Conservation (phyloP, 2,888 invertebrate genomes). For the Plebejus anna region DNA sequence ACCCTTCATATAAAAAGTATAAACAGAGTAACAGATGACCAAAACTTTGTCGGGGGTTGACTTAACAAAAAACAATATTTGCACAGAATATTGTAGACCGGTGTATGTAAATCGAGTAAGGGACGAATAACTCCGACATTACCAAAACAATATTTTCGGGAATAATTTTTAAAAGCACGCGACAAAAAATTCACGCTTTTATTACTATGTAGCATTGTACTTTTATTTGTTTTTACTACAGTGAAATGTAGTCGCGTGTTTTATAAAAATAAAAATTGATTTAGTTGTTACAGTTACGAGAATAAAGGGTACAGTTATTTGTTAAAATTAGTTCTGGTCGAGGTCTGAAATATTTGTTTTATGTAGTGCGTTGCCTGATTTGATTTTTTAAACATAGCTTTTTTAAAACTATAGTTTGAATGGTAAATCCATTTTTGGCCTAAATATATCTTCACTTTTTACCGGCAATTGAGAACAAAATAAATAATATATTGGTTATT, state of each 20-base stretch:
- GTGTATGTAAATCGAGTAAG: slow-evolving; percentile 7
- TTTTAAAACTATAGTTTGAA: not conserved
- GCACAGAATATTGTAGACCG: not conserved
- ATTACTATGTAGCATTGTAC: slow-evolving; percentile 18
- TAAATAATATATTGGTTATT: too few species aligned
- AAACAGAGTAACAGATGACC: slow-evolving; percentile 8
- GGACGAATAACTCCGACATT: not conserved
- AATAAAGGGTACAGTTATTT: not conserved
- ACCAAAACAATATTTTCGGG: slow-evolving; percentile 18
- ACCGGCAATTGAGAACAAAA: too few species aligned
- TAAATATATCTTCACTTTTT: not conserved
- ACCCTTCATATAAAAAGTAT: not conserved
- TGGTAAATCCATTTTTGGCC: not conserved
- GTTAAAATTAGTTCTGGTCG: not conserved
- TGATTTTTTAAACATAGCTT: not conserved
- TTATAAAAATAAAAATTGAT: slow-evolving; percentile 11
- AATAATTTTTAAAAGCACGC: slow-evolving; percentile 25
- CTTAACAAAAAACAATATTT: slow-evolving; percentile 10
- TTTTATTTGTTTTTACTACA: slow-evolving; percentile 12
- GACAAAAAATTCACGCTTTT: slow-evolving; percentile 20
- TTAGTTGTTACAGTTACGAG: not conserved
- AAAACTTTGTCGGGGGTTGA: not conserved
- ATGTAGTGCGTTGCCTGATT: not conserved
- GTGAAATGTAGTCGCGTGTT: slow-evolving; percentile 5
- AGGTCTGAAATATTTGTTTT: not conserved